These are phyloP conservation scores for Icerya purchasi DNA, from an alignment of 2,888 invertebrate genomes.

Conservation along the genomic window DNA sequence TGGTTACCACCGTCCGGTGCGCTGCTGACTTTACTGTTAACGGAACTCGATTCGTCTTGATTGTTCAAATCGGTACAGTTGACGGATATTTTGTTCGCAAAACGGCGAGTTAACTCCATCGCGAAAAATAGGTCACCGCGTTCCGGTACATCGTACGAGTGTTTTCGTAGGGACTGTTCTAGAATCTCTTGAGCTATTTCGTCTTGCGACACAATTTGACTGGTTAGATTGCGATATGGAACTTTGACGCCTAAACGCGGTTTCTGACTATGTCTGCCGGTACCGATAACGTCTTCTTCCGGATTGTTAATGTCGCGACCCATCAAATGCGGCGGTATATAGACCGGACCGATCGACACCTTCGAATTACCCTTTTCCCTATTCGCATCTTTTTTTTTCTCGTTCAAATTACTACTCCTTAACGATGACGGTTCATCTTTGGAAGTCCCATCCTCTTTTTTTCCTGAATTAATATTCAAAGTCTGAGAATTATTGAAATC, in stretches of 20 bases:
- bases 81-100: conserved; percentile 22
- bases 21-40: neutral
- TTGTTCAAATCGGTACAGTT: neutral
- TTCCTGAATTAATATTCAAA: too few relatives aligned
- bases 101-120: conserved; percentile 31
- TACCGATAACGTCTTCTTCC: conserved; percentile 22
- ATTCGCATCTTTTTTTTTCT: too few relatives aligned
- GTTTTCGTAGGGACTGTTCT: conserved; percentile 29
- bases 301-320: conserved; percentile 27
- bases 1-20: neutral
- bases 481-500: too few relatives aligned
- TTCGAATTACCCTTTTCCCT: too few relatives aligned
- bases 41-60: neutral
- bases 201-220: conserved; percentile 32
- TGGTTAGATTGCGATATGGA: conserved; percentile 29
- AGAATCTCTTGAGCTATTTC: conserved; percentile 34
- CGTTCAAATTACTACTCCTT: too few relatives aligned
- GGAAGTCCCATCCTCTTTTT: too few relatives aligned
- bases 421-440: too few relatives aligned
- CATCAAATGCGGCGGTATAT: conserved; percentile 24
- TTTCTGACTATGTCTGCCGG: conserved; percentile 25
- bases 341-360: conserved; percentile 2
- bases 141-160: conserved; percentile 24
- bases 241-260: conserved; percentile 28
- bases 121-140: conserved; percentile 31